phyloP scores from a whole-genome alignment of 2,113 vertebrate species.

The Lophius piscatorius region DNA sequence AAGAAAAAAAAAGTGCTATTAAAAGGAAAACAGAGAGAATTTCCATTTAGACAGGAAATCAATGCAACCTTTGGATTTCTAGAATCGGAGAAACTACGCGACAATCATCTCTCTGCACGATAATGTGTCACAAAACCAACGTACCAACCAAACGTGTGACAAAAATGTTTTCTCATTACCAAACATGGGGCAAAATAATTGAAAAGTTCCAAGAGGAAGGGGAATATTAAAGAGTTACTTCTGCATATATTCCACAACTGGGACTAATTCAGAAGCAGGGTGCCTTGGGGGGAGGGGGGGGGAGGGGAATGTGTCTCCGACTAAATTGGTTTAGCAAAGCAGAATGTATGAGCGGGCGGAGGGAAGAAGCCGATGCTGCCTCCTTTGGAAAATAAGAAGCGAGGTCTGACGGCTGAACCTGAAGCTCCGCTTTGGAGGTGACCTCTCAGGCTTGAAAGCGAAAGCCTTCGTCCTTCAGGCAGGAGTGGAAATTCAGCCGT shows the following conservation, averaged over 20 bases:
- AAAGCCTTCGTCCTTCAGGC: conserved; percentile 41
- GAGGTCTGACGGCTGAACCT: conserved; percentile 48
- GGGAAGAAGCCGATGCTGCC: conserved; percentile 59
- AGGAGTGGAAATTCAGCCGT: conserved; percentile 33
- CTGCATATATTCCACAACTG: conserved; percentile 71
- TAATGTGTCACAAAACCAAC: conserved; percentile 62
- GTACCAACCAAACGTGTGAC: conserved; percentile 55
- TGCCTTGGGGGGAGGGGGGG: conserved; percentile 72
- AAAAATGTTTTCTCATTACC: conserved; percentile 71
- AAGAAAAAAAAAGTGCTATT: conserved; percentile 32
- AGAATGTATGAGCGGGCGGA: conserved; percentile 50
- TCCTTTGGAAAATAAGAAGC: conserved; percentile 61
- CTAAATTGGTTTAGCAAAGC: conserved; percentile 76
- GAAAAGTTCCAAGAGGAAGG: conserved; percentile 71
- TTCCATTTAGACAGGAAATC: conserved; percentile 39
- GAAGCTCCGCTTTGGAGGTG: conserved; percentile 42
- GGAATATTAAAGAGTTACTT: conserved; percentile 76
- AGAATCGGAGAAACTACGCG: conserved; percentile 21
- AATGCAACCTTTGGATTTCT: conserved; percentile 43
- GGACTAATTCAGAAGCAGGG: conserved; percentile 77
- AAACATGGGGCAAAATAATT: conserved; percentile 71
- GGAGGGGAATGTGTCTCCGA: conserved; percentile 66
- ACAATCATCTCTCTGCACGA: conserved; percentile 35
- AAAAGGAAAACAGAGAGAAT: conserved; percentile 29
- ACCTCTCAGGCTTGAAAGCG: conserved; percentile 35